Evolutionary conservation across 2,797 vertebrate genomes (phyloP).

Genomic region (Notamacropus eugenii): DNA sequence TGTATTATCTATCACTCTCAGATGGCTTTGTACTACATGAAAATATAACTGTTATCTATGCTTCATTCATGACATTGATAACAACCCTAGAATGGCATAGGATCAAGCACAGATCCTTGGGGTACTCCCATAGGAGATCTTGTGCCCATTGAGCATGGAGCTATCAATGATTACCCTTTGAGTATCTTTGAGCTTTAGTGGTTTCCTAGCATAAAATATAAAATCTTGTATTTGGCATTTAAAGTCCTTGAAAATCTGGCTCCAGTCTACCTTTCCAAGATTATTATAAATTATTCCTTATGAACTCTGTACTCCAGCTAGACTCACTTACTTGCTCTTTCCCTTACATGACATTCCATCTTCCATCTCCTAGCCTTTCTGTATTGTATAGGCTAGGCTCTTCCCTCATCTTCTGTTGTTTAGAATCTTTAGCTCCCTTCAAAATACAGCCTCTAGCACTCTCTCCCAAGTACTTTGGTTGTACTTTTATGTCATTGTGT

Average conservation of each 20-base stretch:
- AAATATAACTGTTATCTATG: neutral
- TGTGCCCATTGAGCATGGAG: neutral
- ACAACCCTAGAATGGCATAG: neutral
- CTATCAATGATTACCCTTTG: neutral
- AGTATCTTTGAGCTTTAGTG: neutral
- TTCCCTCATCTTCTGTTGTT: neutral
- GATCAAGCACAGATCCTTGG: neutral
- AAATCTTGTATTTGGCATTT: neutral
- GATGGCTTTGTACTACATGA: neutral
- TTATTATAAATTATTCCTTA: neutral
- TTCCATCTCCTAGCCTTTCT: neutral
- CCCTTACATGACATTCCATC: neutral
- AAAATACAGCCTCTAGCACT: neutral
- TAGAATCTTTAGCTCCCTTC: neutral
- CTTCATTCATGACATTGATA: neutral
- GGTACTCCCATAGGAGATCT: neutral
- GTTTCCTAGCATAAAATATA: neutral
- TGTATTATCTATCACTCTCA: neutral
- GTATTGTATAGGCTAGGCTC: neutral
- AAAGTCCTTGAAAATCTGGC: neutral
- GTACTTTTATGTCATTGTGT: neutral
- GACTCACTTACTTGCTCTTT: neutral
- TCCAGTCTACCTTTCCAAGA: neutral
- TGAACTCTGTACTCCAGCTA: neutral
- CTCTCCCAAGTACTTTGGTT: neutral